Conservation (phyloP, 2,113 vertebrate species). For the Mobula hypostoma region DNA sequence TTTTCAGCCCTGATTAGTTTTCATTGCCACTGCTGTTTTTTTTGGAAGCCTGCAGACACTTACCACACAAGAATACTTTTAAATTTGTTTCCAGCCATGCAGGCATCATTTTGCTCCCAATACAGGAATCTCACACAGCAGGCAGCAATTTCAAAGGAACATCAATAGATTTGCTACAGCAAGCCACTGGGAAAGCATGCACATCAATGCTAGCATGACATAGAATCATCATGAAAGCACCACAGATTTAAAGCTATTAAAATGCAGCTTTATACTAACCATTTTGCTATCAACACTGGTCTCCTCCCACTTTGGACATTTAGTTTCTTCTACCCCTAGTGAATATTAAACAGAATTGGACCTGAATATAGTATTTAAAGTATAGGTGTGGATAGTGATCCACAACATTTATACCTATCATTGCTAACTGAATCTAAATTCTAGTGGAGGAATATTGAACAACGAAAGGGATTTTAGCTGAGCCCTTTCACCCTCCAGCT, state of each 20-base stretch:
- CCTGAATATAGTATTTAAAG: not conserved
- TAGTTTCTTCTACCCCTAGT: not conserved
- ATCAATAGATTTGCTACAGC: not conserved
- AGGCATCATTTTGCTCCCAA: constrained; percentile 4
- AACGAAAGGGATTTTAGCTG: not conserved
- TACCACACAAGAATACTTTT: not conserved
- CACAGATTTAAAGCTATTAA: not conserved
- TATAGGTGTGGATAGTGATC: no score
- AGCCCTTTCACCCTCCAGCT: not conserved
- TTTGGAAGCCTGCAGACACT: not conserved
- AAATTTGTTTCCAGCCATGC: not conserved
- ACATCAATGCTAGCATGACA: not conserved
- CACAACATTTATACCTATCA: not conserved
- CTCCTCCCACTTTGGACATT: not conserved
- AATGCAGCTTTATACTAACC: not conserved
- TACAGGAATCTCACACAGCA: constrained; percentile 8
- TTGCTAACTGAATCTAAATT: not conserved
- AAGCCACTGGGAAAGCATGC: not conserved
- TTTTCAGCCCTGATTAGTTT: constrained; percentile 3
- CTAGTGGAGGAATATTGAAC: not conserved
- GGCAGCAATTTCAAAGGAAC: constrained; percentile 1
- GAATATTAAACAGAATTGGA: not conserved
- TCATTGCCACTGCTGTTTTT: not conserved
- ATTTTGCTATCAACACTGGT: not conserved
- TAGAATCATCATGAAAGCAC: not conserved